phyloP scores from a whole-genome alignment of 2,797 vertebrate species.

The Neoniphon sammara region DNA sequence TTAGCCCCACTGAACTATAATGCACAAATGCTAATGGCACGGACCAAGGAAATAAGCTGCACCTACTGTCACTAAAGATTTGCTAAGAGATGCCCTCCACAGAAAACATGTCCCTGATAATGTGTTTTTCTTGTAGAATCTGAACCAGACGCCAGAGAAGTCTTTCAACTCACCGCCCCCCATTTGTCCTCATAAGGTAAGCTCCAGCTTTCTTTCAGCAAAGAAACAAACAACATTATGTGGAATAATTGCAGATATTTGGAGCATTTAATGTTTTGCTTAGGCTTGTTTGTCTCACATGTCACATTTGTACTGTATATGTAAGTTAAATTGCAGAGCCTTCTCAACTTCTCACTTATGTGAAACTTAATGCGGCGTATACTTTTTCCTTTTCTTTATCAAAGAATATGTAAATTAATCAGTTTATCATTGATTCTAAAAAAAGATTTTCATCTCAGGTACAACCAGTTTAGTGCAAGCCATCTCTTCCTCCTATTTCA shows the following conservation, averaged over 20 bases:
- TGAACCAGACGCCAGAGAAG: constrained; percentile 81
- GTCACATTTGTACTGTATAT: constrained; percentile 5
- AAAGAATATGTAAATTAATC: constrained; percentile 15
- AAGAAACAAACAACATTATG: constrained; percentile 32
- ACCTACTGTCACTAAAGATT: constrained; percentile 70
- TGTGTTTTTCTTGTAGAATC: constrained; percentile 83
- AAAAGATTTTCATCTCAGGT: constrained; percentile 17
- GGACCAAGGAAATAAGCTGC: constrained; percentile 61
- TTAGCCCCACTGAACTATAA: constrained; percentile 58
- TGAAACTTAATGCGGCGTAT: neutral
- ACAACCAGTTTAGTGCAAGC: neutral
- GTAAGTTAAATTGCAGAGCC: neutral
- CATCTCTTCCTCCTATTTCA: neutral
- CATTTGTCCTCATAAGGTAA: constrained; percentile 87
- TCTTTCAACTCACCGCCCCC: constrained; percentile 79
- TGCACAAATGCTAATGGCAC: constrained; percentile 62
- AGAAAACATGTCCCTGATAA: constrained; percentile 74
- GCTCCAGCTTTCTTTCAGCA: constrained; percentile 43
- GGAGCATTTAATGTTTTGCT: constrained; percentile 21
- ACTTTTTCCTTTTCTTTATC: neutral
- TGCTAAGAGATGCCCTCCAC: constrained; percentile 55
- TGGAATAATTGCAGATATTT: constrained; percentile 44
- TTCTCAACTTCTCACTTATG: constrained; percentile 5
- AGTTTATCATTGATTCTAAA: constrained; percentile 13
- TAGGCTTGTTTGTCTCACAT: neutral